phyloP scores from a whole-genome alignment of 1,140 invertebrate species.

The Pogonomyrmex californicus region DNA sequence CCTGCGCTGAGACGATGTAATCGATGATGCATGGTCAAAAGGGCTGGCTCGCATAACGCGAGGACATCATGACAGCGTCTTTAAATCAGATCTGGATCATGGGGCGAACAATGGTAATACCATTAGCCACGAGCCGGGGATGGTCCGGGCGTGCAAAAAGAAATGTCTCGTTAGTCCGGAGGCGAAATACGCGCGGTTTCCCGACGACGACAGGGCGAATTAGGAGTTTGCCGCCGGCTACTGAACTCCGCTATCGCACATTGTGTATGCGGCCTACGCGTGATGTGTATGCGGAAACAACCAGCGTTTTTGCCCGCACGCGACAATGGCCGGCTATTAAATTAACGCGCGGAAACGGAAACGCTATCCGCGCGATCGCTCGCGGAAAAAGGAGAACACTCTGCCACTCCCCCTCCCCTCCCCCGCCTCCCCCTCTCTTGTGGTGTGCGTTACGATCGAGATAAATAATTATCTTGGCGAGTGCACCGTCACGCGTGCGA shows the following conservation, averaged over 20 bases:
- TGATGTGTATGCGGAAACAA: slow-evolving; percentile 13
- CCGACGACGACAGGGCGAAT: background rate
- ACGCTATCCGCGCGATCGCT: background rate
- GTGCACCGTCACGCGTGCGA: background rate
- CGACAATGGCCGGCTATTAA: slow-evolving; percentile 1
- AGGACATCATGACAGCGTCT: background rate
- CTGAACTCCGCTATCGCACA: background rate
- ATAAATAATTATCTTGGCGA: slow-evolving; percentile 14
- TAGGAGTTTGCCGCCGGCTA: slow-evolving; percentile 2
- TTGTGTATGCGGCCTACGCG: background rate
- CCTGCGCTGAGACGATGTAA: background rate
- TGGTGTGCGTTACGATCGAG: background rate
- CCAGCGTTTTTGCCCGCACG: slow-evolving; percentile 24
- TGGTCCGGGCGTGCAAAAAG: background rate
- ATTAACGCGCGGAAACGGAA: slow-evolving; percentile 23
- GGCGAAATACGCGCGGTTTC: background rate
- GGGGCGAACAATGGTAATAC: background rate
- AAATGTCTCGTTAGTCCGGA: slow-evolving; percentile 29
- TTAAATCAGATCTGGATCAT: background rate
- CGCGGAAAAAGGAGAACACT: background rate
- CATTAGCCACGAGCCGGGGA: slow-evolving; percentile 5
- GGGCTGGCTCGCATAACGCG: background rate
- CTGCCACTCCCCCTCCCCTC: background rate
- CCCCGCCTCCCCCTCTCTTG: too few relatives aligned
- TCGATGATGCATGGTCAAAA: background rate